These are phyloP conservation scores for Diarsia rubi DNA, from an alignment of 2,888 invertebrate species.

Conservation along the genomic window DNA sequence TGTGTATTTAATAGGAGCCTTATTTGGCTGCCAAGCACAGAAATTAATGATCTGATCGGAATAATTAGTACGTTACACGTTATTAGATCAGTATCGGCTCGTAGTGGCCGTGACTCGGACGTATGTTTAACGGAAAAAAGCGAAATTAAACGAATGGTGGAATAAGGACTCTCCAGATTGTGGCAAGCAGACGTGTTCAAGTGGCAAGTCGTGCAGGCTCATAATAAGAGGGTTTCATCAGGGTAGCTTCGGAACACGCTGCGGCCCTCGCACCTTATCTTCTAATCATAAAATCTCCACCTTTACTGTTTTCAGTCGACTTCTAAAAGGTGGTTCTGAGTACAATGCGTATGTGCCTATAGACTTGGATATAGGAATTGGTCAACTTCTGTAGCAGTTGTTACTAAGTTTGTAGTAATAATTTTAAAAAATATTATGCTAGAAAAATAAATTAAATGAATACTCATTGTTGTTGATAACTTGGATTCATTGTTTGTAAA, in stretches of 20 bases:
- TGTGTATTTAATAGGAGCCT: slow-evolving; percentile 50
- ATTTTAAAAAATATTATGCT: background rate
- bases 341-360: slow-evolving; percentile 14
- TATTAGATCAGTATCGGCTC: slow-evolving; percentile 45
- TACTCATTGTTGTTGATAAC: background rate
- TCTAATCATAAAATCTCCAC: slow-evolving; percentile 78
- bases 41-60: slow-evolving; percentile 54
- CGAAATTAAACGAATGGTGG: slow-evolving; percentile 77
- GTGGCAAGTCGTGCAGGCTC: slow-evolving; percentile 84
- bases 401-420: background rate
- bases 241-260: slow-evolving; percentile 73
- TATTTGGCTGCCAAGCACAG: slow-evolving; percentile 53
- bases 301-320: slow-evolving; percentile 66
- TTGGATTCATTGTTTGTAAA: background rate
- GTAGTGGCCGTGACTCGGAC: slow-evolving; percentile 48
- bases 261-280: slow-evolving; percentile 78
- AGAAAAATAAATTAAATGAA: background rate
- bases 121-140: slow-evolving; percentile 68
- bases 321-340: slow-evolving; percentile 38
- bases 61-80: slow-evolving; percentile 40
- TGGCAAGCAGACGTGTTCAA: slow-evolving; percentile 89
- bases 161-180: slow-evolving; percentile 84
- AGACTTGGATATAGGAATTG: background rate
- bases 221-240: slow-evolving; percentile 85
- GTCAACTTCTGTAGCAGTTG: background rate